Conservation (phyloP, 2,113 vertebrate genomes). For the Sterrhoptilus dennistouni region DNA sequence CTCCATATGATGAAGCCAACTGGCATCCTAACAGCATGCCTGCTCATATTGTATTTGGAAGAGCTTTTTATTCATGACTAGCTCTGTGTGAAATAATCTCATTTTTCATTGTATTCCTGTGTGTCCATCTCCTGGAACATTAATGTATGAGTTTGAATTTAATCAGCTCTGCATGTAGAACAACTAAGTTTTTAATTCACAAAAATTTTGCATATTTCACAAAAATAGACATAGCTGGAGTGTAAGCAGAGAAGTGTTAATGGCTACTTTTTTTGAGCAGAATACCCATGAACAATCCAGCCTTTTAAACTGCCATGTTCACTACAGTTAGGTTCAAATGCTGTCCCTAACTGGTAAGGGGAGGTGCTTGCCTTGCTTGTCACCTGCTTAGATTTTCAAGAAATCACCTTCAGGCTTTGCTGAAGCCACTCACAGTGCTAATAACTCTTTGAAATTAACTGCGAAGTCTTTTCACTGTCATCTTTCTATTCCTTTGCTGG, state of each 20-base stretch:
- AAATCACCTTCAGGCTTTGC: background rate
- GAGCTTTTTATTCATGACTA: slow-evolving; percentile 15
- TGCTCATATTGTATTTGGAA: slow-evolving; percentile 46
- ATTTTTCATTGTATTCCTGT: background rate
- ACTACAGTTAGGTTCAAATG: background rate
- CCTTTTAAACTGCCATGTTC: background rate
- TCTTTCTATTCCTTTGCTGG: background rate
- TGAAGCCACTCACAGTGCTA: background rate
- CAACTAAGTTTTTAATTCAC: background rate
- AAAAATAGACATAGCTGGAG: background rate
- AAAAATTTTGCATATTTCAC: background rate
- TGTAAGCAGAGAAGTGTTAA: background rate
- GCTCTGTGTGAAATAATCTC: slow-evolving; percentile 39
- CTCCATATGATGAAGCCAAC: slow-evolving; percentile 45
- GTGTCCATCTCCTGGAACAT: slow-evolving; percentile 8
- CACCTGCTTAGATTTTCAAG: background rate
- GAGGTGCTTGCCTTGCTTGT: background rate
- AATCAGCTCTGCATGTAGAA: background rate
- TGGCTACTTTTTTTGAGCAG: background rate
- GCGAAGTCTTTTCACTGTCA: background rate
- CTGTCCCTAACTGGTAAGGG: background rate
- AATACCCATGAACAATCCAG: background rate
- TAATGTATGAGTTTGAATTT: background rate
- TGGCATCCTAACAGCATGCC: slow-evolving; percentile 41
- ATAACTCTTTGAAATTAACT: background rate